Conservation (phyloP, 1,140 invertebrate species). For the Drosophila pseudoobscura region DNA sequence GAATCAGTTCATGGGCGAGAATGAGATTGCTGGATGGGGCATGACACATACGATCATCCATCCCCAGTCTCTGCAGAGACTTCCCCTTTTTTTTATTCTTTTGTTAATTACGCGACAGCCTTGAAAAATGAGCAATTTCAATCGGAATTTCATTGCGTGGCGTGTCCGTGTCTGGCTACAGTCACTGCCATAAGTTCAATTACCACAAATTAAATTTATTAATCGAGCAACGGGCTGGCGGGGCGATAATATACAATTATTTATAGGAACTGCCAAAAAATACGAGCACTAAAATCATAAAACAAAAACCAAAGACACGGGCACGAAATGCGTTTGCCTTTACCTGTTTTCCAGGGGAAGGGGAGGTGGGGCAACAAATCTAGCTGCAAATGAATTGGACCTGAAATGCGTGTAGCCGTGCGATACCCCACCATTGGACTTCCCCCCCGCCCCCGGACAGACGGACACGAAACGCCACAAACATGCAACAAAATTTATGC, state of each 20-base stretch:
- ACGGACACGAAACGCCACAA: conserved; percentile 58
- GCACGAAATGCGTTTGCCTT: conserved; percentile 37
- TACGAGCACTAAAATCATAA: conserved; percentile 60
- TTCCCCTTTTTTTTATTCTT: conserved; percentile 33
- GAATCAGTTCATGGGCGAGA: conserved; percentile 11
- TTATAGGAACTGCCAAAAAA: conserved; percentile 71
- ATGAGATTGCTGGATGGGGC: conserved; percentile 1
- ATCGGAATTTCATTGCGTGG: conserved; percentile 46
- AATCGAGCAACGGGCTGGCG: conserved; percentile 45
- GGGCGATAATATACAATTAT: conserved; percentile 72
- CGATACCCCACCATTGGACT: conserved; percentile 48
- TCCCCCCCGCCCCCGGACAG: not conserved
- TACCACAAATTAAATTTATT: conserved; percentile 81
- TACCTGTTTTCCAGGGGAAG: conserved; percentile 20
- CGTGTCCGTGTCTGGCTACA: conserved; percentile 7
- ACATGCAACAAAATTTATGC: conserved; percentile 81
- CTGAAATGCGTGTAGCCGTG: conserved; percentile 64
- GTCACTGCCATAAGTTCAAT: conserved; percentile 51
- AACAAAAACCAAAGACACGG: conserved; percentile 38
- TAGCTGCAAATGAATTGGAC: conserved; percentile 74
- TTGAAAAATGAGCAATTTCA: conserved; percentile 63
- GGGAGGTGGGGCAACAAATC: conserved; percentile 25
- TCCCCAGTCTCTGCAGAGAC: not conserved
- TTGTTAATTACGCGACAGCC: conserved; percentile 43
- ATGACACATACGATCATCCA: conserved; percentile 8